Evolutionary conservation across 2,888 invertebrate genomes (phyloP), one percentile per base, ranked within the genome.

Genomic region (Drosophila multiciliata): DNA sequence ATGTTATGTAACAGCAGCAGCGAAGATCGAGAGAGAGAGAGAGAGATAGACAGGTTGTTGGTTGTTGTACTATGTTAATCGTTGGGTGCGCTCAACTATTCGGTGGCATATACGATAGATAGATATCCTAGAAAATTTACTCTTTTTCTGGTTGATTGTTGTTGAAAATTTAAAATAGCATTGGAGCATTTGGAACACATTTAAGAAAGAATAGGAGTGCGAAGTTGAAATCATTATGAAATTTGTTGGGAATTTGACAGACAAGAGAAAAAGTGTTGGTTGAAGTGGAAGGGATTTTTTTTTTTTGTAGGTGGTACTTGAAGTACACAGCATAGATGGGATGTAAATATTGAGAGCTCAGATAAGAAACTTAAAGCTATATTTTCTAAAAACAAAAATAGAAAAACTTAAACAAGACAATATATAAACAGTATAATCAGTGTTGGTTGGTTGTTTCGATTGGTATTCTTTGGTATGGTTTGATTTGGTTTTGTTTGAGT

Each of bases 21-120:
- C 87, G 80, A 80, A 74, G 89, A 87, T 71, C 87, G 89, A 90
- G 80, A 72, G 78, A 75, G 80, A 70, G 70, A 69, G 78, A 86
- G 83, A 91, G 90, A 91, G 91, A 90, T 87, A 91, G 90, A 91
- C 89, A 85, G 91, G 90, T 88, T 89, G 82, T 86, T 75, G 78
- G 81, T 82, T 80, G 73, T 73, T 78, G 59, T 73, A 78, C 75
- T 90, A 86, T 80, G 80, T 90, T 90, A 89, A 78, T 79, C 80
- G 76, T 86, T 79, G 83, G 91, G 89, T 90, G 89, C 83, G 89
- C 78, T 84, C 87, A 83, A 69, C 90, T 79, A 59, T 69, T 77
- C 73, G 72, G 71, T 86, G 76, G 70, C 74, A 76, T 78, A 75
- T 57, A 72, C 70, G 64, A 68, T 70, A 50, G 50, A 61, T 75